Evolutionary conservation across 2,113 vertebrate species (phyloP).

Genomic region (Bubo bubo): DNA sequence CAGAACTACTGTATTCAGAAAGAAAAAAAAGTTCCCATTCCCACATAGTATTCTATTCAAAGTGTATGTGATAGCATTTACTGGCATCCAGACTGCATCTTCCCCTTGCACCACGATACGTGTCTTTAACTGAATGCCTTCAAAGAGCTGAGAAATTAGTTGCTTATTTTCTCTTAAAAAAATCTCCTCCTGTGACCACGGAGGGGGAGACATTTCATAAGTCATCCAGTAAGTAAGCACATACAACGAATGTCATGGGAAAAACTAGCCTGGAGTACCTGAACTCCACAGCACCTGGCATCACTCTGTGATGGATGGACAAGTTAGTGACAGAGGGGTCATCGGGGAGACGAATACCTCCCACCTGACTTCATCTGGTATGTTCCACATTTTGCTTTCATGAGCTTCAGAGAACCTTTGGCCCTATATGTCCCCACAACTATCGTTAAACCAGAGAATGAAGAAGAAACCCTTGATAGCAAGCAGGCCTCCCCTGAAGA

Average conservation of each 20-base stretch:
- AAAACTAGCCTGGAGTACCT: background rate
- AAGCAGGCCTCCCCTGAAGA: background rate
- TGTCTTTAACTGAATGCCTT: background rate
- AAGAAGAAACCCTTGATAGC: background rate
- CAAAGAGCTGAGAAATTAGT: background rate
- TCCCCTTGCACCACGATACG: rapidly evolving
- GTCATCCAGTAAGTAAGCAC: background rate
- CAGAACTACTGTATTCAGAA: background rate
- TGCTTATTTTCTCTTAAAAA: background rate
- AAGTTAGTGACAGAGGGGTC: background rate
- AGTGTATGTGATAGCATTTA: background rate
- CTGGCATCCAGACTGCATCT: background rate
- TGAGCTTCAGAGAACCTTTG: background rate
- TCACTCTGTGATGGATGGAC: background rate
- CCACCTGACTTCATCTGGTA: background rate
- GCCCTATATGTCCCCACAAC: background rate
- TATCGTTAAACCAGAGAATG: background rate
- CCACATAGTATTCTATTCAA: background rate
- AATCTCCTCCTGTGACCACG: background rate
- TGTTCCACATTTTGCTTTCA: background rate
- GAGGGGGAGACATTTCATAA: background rate
- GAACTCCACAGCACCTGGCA: background rate
- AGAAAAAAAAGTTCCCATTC: background rate
- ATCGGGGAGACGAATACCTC: background rate
- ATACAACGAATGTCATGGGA: background rate